Evolutionary conservation across 1,140 invertebrate species (phyloP), one percentile per base, ranked within the genome.

Genomic region (Drosophila athabasca): DNA sequence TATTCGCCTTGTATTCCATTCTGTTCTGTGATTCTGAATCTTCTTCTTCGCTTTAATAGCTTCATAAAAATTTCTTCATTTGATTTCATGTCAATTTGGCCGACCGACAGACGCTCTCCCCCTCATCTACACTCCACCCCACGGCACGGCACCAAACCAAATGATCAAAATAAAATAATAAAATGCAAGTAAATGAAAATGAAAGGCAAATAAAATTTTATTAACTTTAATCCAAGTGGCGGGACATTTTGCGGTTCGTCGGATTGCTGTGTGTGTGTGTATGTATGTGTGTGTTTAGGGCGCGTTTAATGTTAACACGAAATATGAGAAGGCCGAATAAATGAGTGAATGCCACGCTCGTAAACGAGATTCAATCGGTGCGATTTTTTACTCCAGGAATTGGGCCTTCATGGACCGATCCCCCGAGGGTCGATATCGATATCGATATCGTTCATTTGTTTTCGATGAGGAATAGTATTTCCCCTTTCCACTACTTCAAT

Each of bases 171-270:
- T 85, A 84, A 83, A 84, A 80, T 83, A 82, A 83, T 85, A 83
- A 84, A 85, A 84, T 61, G 72, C 80, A 73, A 80, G 71, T 72
- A 85, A 84, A 76, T 85, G 80, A 84, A 73, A 84, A 85, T 80
- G 67, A 84, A 85, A 76, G 67, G 81, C 67, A 85, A 80, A 85
- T 80, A 84, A 80, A 85, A 80, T 84, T 85, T 84, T 85, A 84
- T 80, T 48, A 79, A 83, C 80, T 76, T 74, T 26, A 61, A 73
- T 11, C 41, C 24, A 55, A 41, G 54, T 55, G 39, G 45, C 19
- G 41, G 6, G 19, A 39, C 41, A 35, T 60, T 54, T 43, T 58
- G 49, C 48, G 54, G 46, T 59, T 46, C 22, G 26, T 44, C 39
- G 29, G 48, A 17, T 13, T 39, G 19, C 35, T 13, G 1, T 9